Percentiles rank a stretch among this genome's conserved stretches.
Conservation (phyloP, 2,113 vertebrate genomes). For the Micronycteris hirsuta region DNA sequence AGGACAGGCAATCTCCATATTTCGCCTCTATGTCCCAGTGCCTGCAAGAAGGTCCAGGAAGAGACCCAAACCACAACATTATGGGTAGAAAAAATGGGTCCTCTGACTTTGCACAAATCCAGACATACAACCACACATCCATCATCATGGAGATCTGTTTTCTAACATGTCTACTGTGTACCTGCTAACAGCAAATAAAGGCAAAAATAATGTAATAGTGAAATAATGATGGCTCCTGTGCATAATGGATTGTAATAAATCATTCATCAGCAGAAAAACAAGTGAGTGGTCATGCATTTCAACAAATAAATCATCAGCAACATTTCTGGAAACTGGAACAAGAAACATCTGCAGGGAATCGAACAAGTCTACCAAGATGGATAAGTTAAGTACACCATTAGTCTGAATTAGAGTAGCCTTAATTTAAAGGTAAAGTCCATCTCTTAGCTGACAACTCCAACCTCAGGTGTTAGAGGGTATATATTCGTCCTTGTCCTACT, state of each 20-base stretch:
- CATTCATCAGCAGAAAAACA: constrained; percentile 59
- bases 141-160: neutral
- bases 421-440: constrained; percentile 17
- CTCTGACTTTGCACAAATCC: neutral
- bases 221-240: constrained; percentile 13
- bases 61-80: neutral
- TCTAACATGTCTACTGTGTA: neutral
- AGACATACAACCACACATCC: neutral
- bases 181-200: constrained; percentile 51
- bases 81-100: neutral
- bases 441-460: neutral
- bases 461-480: neutral
- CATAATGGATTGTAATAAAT: constrained; percentile 62
- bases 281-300: constrained; percentile 56
- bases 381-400: neutral
- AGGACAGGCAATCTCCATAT: neutral
- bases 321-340: constrained; percentile 41
- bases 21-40: neutral
- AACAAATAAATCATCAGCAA: constrained; percentile 66
- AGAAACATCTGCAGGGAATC: constrained; percentile 24
- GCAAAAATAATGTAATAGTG: constrained; percentile 25
- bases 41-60: neutral
- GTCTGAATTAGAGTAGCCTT: neutral
- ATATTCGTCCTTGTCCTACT: neutral
- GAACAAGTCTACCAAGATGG: constrained; percentile 6